Conservation (phyloP, 2,888 invertebrate genomes). For the Harpagoxenus sublaevis region DNA sequence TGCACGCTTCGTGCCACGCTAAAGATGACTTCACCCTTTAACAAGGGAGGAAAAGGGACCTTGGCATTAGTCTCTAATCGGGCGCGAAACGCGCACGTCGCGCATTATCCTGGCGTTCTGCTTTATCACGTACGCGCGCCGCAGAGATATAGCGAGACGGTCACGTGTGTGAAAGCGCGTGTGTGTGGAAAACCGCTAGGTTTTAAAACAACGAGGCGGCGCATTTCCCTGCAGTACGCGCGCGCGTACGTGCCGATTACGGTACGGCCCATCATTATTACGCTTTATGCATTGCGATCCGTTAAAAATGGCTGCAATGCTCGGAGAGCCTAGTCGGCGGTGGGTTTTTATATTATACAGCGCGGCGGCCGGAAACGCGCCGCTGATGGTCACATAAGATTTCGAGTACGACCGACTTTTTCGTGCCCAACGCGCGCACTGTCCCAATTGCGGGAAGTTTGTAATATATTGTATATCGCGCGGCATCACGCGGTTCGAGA, state of each 20-base stretch:
- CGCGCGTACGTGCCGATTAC: slow-evolving; percentile 22
- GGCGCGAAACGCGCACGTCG: slow-evolving; percentile 5
- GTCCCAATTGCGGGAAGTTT: slow-evolving; percentile 11
- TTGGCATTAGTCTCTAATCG: slow-evolving; percentile 50
- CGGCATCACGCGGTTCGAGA: not conserved
- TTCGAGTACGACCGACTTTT: slow-evolving; percentile 43
- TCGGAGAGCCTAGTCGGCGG: no score
- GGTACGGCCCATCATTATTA: slow-evolving; percentile 31
- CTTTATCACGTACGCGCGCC: not conserved
- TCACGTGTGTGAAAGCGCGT: slow-evolving; percentile 13
- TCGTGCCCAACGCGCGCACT: not conserved
- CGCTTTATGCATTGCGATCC: slow-evolving; percentile 14
- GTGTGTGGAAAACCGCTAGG: slow-evolving; percentile 39
- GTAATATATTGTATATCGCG: not conserved
- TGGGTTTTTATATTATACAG: not conserved
- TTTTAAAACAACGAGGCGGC: slow-evolving; percentile 33
- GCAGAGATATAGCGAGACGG: not conserved
- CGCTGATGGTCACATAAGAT: slow-evolving; percentile 34
- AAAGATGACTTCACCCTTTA: slow-evolving; percentile 36
- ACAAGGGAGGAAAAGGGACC: slow-evolving; percentile 5
- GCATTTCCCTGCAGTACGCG: slow-evolving; percentile 27
- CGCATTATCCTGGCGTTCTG: slow-evolving; percentile 18
- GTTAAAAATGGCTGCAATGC: slow-evolving; percentile 18
- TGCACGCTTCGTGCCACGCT: not conserved
- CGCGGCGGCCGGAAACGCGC: slow-evolving; percentile 11